phyloP scores from a whole-genome alignment of 2,113 vertebrate species.

The Delphinapterus leucas region DNA sequence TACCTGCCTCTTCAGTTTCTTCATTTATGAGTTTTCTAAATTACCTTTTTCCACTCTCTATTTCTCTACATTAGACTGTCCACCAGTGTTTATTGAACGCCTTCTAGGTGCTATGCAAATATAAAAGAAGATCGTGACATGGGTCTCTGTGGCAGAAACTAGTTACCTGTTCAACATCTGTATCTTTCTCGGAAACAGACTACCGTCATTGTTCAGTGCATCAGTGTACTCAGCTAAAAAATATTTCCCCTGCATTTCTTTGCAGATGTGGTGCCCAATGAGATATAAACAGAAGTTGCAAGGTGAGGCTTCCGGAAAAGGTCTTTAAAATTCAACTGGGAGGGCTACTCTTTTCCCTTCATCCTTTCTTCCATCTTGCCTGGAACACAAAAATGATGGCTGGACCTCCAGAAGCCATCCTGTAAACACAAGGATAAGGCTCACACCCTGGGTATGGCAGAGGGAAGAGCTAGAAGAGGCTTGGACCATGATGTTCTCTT shows the following conservation, averaged over 20 bases:
- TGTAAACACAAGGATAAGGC: not conserved
- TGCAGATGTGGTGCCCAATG: not conserved
- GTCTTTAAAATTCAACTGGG: not conserved
- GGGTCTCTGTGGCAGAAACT: not conserved
- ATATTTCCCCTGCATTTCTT: not conserved
- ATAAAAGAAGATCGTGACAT: not conserved
- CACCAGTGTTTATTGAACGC: not conserved
- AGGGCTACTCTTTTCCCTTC: not conserved
- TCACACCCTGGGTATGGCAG: not conserved
- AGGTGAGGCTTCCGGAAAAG: not conserved
- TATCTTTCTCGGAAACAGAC: conserved; percentile 8
- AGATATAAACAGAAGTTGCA: not conserved
- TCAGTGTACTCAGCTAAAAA: not conserved
- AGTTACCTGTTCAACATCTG: not conserved
- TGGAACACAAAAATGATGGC: not conserved
- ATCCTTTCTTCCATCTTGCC: not conserved
- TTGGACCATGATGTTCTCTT: not conserved
- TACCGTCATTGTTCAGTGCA: not conserved
- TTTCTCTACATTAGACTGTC: not conserved
- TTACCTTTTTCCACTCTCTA: not conserved
- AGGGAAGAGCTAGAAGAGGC: not conserved
- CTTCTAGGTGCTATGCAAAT: not conserved
- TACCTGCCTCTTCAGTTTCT: not conserved
- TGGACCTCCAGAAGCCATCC: not conserved
- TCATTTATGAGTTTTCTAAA: conserved; percentile 5